Conservation (phyloP, 2,888 invertebrate genomes). For the Coelopa pilipes region DNA sequence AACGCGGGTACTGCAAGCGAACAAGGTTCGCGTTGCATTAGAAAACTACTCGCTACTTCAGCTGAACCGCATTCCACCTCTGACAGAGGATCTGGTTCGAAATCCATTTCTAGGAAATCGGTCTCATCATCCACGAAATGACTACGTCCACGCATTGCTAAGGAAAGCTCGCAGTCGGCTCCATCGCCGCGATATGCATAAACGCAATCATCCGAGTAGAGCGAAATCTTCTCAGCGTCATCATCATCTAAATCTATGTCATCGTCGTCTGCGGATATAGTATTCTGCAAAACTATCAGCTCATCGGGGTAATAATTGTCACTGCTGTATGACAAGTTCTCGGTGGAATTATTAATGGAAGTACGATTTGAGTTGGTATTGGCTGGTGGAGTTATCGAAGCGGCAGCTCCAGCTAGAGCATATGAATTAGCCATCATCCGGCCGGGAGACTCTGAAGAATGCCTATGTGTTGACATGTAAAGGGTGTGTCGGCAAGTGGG, state of each 20-base stretch:
- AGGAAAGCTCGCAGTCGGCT: conserved; percentile 57
- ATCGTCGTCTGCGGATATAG: conserved; percentile 47
- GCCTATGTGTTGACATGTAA: not conserved
- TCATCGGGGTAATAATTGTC: conserved; percentile 64
- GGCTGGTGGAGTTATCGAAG: conserved; percentile 42
- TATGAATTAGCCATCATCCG: conserved; percentile 1
- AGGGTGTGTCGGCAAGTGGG: conserved; percentile 10
- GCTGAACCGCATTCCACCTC: conserved; percentile 60
- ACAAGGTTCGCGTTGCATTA: conserved; percentile 56
- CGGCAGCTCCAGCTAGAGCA: conserved; percentile 38
- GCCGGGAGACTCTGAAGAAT: conserved; percentile 8
- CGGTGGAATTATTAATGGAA: conserved; percentile 65
- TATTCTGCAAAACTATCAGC: conserved; percentile 57
- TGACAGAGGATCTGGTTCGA: conserved; percentile 66
- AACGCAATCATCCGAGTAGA: conserved; percentile 65
- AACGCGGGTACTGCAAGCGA: conserved; percentile 21
- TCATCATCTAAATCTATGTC: conserved; percentile 55
- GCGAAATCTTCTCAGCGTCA: conserved; percentile 62
- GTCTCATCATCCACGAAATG: conserved; percentile 62
- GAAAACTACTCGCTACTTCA: conserved; percentile 46
- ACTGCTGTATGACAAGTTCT: conserved; percentile 64
- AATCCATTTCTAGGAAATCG: conserved; percentile 67
- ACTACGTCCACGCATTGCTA: conserved; percentile 47
- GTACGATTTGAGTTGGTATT: conserved; percentile 53
- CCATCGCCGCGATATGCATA: conserved; percentile 66